phyloP scores from a whole-genome alignment of 1,140 invertebrate species.

The Drosophila oshimai region DNA sequence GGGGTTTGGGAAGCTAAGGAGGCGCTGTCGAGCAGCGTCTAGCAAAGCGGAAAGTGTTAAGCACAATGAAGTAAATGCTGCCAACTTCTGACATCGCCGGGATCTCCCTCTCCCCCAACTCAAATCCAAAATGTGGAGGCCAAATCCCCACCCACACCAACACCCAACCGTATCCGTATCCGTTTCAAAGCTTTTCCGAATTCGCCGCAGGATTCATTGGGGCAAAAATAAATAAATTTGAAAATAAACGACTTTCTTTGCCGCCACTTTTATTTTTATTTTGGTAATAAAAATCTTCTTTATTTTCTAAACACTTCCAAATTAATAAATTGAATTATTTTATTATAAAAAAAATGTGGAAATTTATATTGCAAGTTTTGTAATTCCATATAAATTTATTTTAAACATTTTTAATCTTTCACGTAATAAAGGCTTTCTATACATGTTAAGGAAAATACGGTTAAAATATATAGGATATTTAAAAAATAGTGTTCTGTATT shows the following conservation, averaged over 20 bases:
- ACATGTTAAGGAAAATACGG: no score
- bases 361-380: no score
- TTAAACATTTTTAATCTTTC: no score
- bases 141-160: neutral
- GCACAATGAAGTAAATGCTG: slow-evolving; percentile 70
- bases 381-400: no score
- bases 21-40: slow-evolving; percentile 20
- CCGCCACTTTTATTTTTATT: no score
- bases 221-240: slow-evolving; percentile 38
- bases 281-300: no score
- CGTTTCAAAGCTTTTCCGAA: slow-evolving; percentile 30
- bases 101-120: neutral
- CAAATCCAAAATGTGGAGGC: slow-evolving; percentile 14
- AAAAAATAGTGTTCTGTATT: no score
- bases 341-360: no score
- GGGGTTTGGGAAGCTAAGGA: neutral
- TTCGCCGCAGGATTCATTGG: slow-evolving; percentile 59
- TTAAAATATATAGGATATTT: no score
- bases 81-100: slow-evolving; percentile 56
- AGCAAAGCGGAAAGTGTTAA: slow-evolving; percentile 71
- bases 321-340: no score
- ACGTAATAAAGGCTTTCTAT: no score
- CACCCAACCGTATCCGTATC: neutral
- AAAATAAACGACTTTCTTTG: slow-evolving; percentile 1
- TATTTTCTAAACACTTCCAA: no score